phyloP scores from a whole-genome alignment of 2,888 invertebrate genomes.

The Drosophila mettleri region DNA sequence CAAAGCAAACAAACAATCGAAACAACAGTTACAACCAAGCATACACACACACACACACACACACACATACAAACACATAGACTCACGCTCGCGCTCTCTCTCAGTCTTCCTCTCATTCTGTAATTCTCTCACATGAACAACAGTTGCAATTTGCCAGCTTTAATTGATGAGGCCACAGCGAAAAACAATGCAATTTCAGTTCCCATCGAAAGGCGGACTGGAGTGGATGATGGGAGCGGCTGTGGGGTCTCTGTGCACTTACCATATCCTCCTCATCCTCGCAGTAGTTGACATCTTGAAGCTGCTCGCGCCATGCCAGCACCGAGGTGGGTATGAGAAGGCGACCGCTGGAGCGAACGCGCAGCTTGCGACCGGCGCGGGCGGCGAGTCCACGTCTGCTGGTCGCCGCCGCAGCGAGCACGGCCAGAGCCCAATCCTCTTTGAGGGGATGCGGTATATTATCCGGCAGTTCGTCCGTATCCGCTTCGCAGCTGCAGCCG shows the following conservation, averaged over 20 bases:
- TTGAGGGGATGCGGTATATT: slow-evolving; percentile 53
- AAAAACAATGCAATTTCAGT: slow-evolving; percentile 48
- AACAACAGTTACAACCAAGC: slow-evolving; percentile 38
- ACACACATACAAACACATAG: slow-evolving; percentile 10
- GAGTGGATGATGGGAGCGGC: background rate
- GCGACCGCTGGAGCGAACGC: slow-evolving; percentile 60
- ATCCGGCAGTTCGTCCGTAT: slow-evolving; percentile 35
- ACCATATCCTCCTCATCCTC: slow-evolving; percentile 86
- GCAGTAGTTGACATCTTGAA: slow-evolving; percentile 81
- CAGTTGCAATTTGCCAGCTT: slow-evolving; percentile 42
- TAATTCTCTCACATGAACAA: slow-evolving; percentile 1
- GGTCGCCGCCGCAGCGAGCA: slow-evolving; percentile 57
- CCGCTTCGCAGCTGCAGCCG: slow-evolving; percentile 68
- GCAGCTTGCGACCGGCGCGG: slow-evolving; percentile 59
- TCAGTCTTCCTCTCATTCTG: too few species aligned
- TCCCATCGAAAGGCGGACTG: slow-evolving; percentile 32
- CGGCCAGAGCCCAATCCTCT: slow-evolving; percentile 65
- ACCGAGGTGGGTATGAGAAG: slow-evolving; percentile 77
- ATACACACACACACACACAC: slow-evolving; percentile 25
- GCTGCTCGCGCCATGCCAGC: slow-evolving; percentile 83
- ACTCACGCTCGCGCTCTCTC: background rate
- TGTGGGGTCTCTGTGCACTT: slow-evolving; percentile 57
- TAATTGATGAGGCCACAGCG: slow-evolving; percentile 55
- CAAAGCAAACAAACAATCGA: slow-evolving; percentile 55
- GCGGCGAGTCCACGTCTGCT: slow-evolving; percentile 57